phyloP scores from a whole-genome alignment of 2,797 vertebrate genomes.

The Microchirus variegatus region DNA sequence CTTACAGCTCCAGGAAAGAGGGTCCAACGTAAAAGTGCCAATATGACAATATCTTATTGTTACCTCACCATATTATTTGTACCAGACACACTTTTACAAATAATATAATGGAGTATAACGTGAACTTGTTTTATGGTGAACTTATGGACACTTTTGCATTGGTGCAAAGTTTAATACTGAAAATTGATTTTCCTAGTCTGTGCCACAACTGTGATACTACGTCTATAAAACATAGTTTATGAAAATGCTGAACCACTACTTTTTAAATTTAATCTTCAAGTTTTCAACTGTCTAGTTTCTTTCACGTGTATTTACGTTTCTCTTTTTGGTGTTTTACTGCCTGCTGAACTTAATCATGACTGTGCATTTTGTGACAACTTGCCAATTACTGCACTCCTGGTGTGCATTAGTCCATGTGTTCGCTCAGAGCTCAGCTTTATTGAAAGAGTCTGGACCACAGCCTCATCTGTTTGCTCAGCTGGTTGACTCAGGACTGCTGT shows the following conservation, averaged over 20 bases:
- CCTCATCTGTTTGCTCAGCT: constrained; percentile 68
- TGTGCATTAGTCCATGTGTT: constrained; percentile 42
- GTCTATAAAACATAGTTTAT: no score
- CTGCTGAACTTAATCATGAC: constrained; percentile 16
- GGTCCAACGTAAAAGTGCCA: constrained; percentile 27
- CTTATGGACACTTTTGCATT: constrained; percentile 18
- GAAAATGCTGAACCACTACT: neutral
- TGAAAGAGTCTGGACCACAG: constrained; percentile 42
- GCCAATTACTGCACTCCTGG: constrained; percentile 30
- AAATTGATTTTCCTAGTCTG: neutral
- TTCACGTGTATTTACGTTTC: neutral
- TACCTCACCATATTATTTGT: no score
- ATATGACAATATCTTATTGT: constrained; percentile 6
- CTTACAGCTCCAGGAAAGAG: constrained; percentile 34
- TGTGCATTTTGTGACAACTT: constrained; percentile 27
- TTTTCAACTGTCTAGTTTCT: neutral
- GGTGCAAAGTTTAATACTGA: constrained; percentile 4
- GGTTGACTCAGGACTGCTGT: constrained; percentile 52
- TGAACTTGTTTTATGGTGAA: no score
- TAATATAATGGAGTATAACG: constrained; percentile 3
- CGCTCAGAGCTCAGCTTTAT: constrained; percentile 47
- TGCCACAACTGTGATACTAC: no score
- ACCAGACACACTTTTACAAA: constrained; percentile 9
- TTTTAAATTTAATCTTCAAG: neutral
- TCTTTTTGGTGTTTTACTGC: constrained; percentile 12